A percentile compares a stretch with the other conserved stretches of the same genome.
Conservation (phyloP, 2,888 invertebrate species). For the Erebia epiphron region DNA sequence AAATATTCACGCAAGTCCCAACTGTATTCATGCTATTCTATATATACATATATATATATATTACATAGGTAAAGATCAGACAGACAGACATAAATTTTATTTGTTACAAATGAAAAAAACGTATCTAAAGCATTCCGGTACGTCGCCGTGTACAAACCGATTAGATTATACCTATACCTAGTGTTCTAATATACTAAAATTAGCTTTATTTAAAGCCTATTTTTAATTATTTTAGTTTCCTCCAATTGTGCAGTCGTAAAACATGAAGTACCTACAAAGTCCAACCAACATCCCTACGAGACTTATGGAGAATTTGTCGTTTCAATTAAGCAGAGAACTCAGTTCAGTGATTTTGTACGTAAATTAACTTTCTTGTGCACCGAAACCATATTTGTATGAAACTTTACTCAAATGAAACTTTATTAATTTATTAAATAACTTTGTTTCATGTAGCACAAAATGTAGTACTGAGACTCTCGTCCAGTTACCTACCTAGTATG, state of each 20-base stretch:
- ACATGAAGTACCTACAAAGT: too few relatives aligned
- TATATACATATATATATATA: too few relatives aligned
- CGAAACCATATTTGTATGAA: conserved; percentile 8
- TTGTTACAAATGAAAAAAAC: too few relatives aligned
- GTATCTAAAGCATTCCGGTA: too few relatives aligned
- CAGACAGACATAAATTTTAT: too few relatives aligned
- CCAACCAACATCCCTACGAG: too few relatives aligned
- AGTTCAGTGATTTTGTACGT: conserved; percentile 1
- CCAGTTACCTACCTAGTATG: background rate
- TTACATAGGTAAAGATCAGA: too few relatives aligned
- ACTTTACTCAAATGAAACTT: background rate
- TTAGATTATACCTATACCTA: too few relatives aligned
- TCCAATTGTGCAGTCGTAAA: conserved; percentile 54
- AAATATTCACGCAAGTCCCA: too few relatives aligned
- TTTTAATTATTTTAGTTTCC: conserved; percentile 70
- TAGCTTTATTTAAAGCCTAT: conserved; percentile 18
- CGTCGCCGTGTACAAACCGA: too few relatives aligned
- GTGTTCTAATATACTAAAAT: too few relatives aligned
- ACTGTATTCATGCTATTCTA: too few relatives aligned
- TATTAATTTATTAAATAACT: conserved; percentile 4
- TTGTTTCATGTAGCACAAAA: background rate
- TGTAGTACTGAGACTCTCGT: background rate
- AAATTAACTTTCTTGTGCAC: conserved; percentile 11
- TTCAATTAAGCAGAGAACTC: conserved; percentile 13
- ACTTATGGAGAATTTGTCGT: conserved; percentile 6